Conservation (phyloP, 2,113 vertebrate genomes). For the Sialia sialis region DNA sequence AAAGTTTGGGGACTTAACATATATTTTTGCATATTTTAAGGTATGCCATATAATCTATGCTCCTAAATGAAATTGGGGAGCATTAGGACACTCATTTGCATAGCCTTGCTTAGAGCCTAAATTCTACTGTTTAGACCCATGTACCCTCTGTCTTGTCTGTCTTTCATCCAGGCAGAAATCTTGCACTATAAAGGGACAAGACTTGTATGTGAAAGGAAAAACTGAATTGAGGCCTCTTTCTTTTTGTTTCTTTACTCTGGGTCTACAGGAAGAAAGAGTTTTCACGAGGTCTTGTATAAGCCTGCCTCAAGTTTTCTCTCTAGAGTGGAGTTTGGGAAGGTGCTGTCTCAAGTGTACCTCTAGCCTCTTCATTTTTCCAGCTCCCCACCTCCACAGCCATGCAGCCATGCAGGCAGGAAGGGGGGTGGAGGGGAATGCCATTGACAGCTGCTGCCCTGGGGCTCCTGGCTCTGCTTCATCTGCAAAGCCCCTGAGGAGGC, state of each 20-base stretch:
- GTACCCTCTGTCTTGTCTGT: background rate
- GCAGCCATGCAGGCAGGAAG: background rate
- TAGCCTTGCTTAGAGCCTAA: background rate
- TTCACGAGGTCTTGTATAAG: rapidly evolving
- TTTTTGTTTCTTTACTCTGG: background rate
- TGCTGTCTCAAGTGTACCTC: background rate
- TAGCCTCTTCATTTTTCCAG: background rate
- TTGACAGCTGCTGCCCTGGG: constrained; percentile 40
- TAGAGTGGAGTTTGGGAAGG: background rate
- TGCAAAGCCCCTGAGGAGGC: constrained; percentile 41
- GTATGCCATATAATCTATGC: background rate
- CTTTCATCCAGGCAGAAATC: background rate
- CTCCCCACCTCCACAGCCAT: background rate
- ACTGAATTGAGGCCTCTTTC: background rate
- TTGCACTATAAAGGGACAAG: background rate
- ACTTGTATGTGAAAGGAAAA: background rate
- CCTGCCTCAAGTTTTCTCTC: background rate
- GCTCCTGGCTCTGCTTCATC: constrained; percentile 18
- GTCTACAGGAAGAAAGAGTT: background rate
- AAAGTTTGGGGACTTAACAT: background rate
- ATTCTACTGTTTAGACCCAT: background rate
- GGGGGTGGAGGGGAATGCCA: constrained; percentile 43
- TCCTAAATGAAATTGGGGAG: background rate
- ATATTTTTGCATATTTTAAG: background rate
- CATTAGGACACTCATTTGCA: background rate